Evolutionary conservation across 2,797 vertebrate genomes (phyloP).

Genomic region (Graptemys geographica): DNA sequence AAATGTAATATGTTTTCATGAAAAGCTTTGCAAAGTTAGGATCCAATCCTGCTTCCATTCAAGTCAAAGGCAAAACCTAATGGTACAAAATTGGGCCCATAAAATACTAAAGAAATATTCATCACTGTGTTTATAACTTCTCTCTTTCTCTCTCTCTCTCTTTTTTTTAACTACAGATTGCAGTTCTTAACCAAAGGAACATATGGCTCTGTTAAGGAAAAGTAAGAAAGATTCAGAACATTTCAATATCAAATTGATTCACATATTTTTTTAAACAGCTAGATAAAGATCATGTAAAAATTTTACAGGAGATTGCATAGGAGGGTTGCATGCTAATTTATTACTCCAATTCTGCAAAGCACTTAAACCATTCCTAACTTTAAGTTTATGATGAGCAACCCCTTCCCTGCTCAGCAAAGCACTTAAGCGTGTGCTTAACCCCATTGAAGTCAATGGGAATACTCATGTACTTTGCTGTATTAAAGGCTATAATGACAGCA

Average conservation of each 20-base stretch:
- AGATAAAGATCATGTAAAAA: not conserved
- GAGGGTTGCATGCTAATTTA: not conserved
- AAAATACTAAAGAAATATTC: not conserved
- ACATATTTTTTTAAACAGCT: not conserved
- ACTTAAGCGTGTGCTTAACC: not conserved
- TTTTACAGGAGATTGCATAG: not conserved
- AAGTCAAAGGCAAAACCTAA: not conserved
- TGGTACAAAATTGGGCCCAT: not conserved
- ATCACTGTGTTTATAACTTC: not conserved
- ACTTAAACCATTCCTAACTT: not conserved
- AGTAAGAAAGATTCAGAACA: slow-evolving; percentile 72
- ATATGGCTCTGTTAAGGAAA: slow-evolving; percentile 84
- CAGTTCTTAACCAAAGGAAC: slow-evolving; percentile 46
- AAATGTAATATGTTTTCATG: not conserved
- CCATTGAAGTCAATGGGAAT: not conserved
- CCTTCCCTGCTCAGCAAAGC: not conserved
- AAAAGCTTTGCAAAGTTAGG: not conserved
- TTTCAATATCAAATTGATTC: slow-evolving; percentile 7
- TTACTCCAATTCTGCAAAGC: not conserved
- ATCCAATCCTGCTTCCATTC: not conserved
- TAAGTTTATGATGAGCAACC: not conserved
- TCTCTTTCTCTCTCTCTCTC: not conserved
- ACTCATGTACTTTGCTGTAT: not conserved
- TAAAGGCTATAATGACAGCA: not conserved
- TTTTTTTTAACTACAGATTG: slow-evolving; percentile 64